Percentiles rank a stretch among this genome's conserved stretches.
Evolutionary conservation across 2,113 vertebrate genomes (phyloP).

Genomic region (Cephalopterus ornatus): DNA sequence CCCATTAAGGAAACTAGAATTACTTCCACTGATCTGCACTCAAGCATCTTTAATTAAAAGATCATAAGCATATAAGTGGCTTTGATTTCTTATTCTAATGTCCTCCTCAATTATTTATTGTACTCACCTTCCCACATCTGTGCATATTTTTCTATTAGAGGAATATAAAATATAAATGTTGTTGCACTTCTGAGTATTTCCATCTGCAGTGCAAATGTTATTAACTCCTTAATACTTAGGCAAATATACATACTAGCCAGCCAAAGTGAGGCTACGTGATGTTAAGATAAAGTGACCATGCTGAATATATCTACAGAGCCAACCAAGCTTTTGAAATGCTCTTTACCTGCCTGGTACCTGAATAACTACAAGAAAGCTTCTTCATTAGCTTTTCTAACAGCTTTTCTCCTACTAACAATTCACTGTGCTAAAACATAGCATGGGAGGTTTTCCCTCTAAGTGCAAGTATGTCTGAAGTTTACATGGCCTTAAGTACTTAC

Average conservation of each 20-base stretch:
- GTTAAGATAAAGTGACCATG: background rate
- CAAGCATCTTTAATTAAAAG: conserved; percentile 47
- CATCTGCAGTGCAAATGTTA: background rate
- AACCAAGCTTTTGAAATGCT: background rate
- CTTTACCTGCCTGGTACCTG: background rate
- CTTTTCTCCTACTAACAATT: background rate
- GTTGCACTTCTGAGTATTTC: background rate
- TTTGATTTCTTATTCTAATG: conserved; percentile 46
- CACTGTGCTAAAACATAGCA: background rate
- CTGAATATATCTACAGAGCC: background rate
- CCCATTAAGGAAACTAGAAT: conserved; percentile 33
- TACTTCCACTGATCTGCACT: conserved; percentile 27
- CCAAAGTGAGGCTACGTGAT: background rate
- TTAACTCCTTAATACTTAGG: background rate
- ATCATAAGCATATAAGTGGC: conserved; percentile 19
- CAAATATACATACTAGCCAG: background rate
- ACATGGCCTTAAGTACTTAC: background rate
- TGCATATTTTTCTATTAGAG: background rate
- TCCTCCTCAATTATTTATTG: conserved; percentile 30
- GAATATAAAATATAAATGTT: conserved; percentile 13
- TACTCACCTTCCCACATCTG: conserved; percentile 9
- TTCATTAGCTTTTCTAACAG: background rate
- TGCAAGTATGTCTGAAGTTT: background rate
- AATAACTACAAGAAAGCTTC: background rate
- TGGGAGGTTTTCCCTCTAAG: background rate